Base-by-base conservation (phyloP, 1,140 invertebrate species). In the Drosophila pandora region DNA sequence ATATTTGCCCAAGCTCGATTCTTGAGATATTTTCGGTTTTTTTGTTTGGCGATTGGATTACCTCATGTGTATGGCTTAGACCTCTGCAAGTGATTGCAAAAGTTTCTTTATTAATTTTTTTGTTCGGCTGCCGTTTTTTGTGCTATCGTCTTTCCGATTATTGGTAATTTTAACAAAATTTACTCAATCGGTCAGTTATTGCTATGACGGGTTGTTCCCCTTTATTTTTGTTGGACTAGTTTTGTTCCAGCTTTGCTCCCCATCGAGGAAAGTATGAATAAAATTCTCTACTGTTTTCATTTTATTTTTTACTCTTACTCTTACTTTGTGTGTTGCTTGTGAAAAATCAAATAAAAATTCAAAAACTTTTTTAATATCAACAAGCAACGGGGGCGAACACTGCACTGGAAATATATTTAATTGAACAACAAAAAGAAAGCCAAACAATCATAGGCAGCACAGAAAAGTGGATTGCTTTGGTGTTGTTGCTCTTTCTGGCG, bases 371-470 rank as follows among this genome's bases (percentile, higher is more conserved):
- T 79, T 58, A 78, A 79, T 69, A 70, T 53, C 47, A 56, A 69
- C 49, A 67, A 58, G 48, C 34, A 37, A 48, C 17, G 13, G 32
- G 8, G 25, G 5, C 10, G n/a, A 5, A 5, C 9, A 34, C 12
- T 61, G 61, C 50, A 56, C 41, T 62, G 63, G n/a, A 57, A 57
- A 72, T 67, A 75, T 59, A 67, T 76, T 61, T 82, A 79, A 87
- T 87, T 87, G 78, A 87, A 82, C 65, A 87, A 87, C 74, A 87
- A 87, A 76, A 82, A 73, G 49, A 72, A 60, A 70, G 41, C 23
- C 69, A 61, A 68, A 78, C 63, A 62, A 61, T 71, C 70, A 76
- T 65, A 73, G 74, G 28, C 41, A 73, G 54, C 30, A 28, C 37
- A 47, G 49, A 28, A 74, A 79, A 76, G 65, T 53, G 54, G 37